Evolutionary conservation across 2,797 vertebrate genomes (phyloP).

Genomic region (Eupleurogrammus muticus): DNA sequence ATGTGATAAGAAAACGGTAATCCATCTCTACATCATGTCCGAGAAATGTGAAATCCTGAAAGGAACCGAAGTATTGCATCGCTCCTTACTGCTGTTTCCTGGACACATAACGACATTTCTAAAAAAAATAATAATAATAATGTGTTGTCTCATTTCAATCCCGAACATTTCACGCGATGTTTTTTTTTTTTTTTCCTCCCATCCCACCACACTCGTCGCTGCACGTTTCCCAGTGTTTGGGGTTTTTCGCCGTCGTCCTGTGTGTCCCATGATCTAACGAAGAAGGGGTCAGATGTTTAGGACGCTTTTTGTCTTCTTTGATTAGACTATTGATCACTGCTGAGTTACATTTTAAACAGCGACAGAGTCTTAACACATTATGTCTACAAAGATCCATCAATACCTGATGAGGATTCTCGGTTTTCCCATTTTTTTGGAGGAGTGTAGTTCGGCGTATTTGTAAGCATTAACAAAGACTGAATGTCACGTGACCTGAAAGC

Average conservation of each 20-base stretch:
- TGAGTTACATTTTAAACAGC: constrained; percentile 33
- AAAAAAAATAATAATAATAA: too few species aligned
- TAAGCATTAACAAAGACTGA: constrained; percentile 51
- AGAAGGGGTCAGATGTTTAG: constrained; percentile 11
- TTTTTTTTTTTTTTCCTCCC: too few species aligned
- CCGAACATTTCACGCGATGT: constrained; percentile 29
- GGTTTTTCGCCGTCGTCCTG: constrained; percentile 41
- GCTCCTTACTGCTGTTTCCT: neutral
- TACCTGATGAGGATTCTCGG: constrained; percentile 3
- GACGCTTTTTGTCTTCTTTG: constrained; percentile 4
- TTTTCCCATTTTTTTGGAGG: constrained; percentile 27
- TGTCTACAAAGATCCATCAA: constrained; percentile 6
- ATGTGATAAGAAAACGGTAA: constrained; percentile 8
- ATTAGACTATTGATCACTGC: constrained; percentile 5
- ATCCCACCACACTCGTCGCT: constrained; percentile 23
- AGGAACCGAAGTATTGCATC: constrained; percentile 10
- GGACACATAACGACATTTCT: constrained; percentile 9
- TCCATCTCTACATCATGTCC: constrained; percentile 38
- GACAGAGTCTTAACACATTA: constrained; percentile 37
- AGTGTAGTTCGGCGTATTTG: constrained; percentile 17
- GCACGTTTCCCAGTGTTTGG: constrained; percentile 38
- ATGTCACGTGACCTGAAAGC: constrained; percentile 57
- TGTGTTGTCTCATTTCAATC: constrained; percentile 29
- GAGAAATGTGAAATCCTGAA: constrained; percentile 57
- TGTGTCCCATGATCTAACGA: constrained; percentile 52